Conservation (phyloP, 2,888 invertebrate species). For the Augochlorella aurata region DNA sequence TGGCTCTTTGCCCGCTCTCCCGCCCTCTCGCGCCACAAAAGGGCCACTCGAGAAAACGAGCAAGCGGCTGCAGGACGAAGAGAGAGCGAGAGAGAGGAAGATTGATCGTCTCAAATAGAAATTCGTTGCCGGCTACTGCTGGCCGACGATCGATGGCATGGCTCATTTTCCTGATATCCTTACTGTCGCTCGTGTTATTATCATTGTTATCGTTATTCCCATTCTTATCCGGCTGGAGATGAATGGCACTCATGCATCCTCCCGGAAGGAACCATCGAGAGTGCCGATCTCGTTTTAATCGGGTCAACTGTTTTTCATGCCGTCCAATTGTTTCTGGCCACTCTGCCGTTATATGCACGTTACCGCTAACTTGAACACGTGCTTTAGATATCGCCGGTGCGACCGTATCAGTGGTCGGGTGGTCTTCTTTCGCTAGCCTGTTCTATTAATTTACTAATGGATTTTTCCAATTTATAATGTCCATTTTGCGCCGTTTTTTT, state of each 20-base stretch:
- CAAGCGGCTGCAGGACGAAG: slow-evolving; percentile 13
- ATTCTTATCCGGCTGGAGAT: slow-evolving; percentile 51
- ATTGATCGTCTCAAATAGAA: slow-evolving; percentile 44
- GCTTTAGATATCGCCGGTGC: neutral
- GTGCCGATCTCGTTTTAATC: slow-evolving; percentile 54
- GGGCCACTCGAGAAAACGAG: slow-evolving; percentile 45
- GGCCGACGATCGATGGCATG: slow-evolving; percentile 40
- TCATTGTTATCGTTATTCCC: slow-evolving; percentile 60
- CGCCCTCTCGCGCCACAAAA: slow-evolving; percentile 28
- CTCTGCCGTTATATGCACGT: neutral
- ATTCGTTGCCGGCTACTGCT: slow-evolving; percentile 36
- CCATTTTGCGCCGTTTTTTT: neutral
- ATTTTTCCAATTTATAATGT: neutral
- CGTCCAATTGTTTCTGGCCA: slow-evolving; percentile 17
- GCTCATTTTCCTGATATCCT: slow-evolving; percentile 50
- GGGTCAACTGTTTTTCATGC: slow-evolving; percentile 40
- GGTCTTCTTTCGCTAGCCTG: neutral
- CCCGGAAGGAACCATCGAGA: slow-evolving; percentile 22
- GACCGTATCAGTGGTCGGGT: slow-evolving; percentile 14
- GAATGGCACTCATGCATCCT: slow-evolving; percentile 57
- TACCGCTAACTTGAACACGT: neutral
- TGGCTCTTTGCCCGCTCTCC: slow-evolving; percentile 9
- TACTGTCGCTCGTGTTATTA: slow-evolving; percentile 48
- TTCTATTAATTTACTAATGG: neutral
- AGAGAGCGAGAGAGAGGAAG: slow-evolving; percentile 2